phyloP scores from a whole-genome alignment of 2,888 invertebrate genomes.

The Merodon equestris region DNA sequence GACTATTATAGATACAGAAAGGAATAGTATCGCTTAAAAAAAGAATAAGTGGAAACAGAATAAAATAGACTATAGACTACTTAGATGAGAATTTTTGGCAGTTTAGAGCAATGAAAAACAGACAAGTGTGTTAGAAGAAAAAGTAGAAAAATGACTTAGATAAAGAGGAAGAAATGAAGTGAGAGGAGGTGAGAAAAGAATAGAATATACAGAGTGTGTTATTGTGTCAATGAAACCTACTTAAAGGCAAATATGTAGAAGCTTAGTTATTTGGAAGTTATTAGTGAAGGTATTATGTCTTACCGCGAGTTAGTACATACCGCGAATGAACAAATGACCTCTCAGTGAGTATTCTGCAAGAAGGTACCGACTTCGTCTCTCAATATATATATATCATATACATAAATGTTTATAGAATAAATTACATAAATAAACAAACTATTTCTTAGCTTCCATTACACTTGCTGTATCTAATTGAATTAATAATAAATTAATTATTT shows the following conservation, averaged over 20 bases:
- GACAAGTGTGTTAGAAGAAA: slow-evolving; percentile 32
- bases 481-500: slow-evolving; percentile 57
- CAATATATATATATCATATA: slow-evolving; percentile 66
- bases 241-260: slow-evolving; percentile 33
- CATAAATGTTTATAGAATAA: slow-evolving; percentile 51
- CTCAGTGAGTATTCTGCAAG: slow-evolving; percentile 57
- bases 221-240: slow-evolving; percentile 7
- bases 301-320: background rate
- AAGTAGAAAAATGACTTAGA: slow-evolving; percentile 26
- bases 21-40: background rate
- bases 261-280: background rate
- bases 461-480: slow-evolving; percentile 48
- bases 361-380: slow-evolving; percentile 76
- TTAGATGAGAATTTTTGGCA: slow-evolving; percentile 65
- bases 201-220: slow-evolving; percentile 8
- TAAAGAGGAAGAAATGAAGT: slow-evolving; percentile 37
- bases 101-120: slow-evolving; percentile 46
- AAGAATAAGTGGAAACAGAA: slow-evolving; percentile 1
- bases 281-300: too few species aligned
- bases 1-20: background rate
- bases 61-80: slow-evolving; percentile 45
- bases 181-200: slow-evolving; percentile 31
- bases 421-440: slow-evolving; percentile 58
- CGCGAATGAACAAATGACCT: slow-evolving; percentile 32
- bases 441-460: slow-evolving; percentile 33